Conservation (phyloP, 2,888 invertebrate species). For the Eupithecia exiguata region DNA sequence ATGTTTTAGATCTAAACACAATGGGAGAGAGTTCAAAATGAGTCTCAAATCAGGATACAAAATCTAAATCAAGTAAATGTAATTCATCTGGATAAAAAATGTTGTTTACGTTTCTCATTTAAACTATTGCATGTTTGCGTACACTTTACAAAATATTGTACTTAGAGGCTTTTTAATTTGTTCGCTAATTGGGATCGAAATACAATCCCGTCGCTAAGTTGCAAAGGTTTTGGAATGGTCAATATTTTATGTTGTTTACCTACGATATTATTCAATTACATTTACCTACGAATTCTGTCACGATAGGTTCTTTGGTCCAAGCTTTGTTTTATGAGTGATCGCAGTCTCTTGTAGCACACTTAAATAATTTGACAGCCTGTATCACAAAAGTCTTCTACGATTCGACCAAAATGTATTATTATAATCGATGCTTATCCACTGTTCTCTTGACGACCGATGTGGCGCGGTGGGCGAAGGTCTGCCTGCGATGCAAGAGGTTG, state of each 20-base stretch:
- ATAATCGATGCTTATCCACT: background rate
- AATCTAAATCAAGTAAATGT: background rate
- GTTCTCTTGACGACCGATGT: background rate
- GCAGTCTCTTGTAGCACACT: background rate
- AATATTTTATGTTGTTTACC: background rate
- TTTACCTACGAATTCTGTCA: background rate
- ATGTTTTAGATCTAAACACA: background rate
- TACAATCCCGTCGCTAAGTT: background rate
- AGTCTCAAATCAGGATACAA: background rate
- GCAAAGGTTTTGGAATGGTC: background rate
- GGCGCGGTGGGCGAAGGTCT: no score
- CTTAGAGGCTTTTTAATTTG: slow-evolving; percentile 1
- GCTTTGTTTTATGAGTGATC: background rate
- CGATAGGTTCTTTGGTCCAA: background rate
- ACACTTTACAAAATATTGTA: background rate
- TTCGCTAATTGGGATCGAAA: background rate
- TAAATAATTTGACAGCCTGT: background rate
- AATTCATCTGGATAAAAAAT: background rate
- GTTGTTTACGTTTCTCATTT: background rate
- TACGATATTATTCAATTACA: background rate
- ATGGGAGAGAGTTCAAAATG: slow-evolving; percentile 7
- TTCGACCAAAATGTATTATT: background rate
- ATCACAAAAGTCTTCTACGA: background rate
- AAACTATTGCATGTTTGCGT: background rate
- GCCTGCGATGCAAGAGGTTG: no score